Evolutionary conservation across 2,888 invertebrate species (phyloP), one percentile per base, ranked within the genome.

Genomic region (Syritta pipiens): DNA sequence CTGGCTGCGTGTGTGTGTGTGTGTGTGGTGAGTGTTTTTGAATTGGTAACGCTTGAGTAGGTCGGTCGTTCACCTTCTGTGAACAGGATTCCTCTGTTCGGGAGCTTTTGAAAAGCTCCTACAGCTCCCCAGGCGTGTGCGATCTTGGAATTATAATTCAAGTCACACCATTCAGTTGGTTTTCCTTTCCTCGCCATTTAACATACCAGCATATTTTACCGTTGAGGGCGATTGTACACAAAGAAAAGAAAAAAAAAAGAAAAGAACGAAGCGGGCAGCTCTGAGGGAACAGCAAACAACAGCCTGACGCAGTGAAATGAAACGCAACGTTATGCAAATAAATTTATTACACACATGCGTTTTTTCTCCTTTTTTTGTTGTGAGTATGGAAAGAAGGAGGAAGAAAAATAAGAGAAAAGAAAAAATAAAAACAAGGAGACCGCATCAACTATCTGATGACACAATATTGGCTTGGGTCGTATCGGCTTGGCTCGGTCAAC

Each of bases 51-150:
- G 88, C 88, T 87, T 89, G 89, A 89, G 89, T 89, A 89, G 89
- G 89, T 89, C 89, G 89, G 89, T 88, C 88, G 86, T 89, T 89
- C 87, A 89, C 87, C 88, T 87, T 84, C 14, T 4, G 10, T 9
- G 22, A 24, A 35, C 19, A 48, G 51, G 40, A 62, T 32, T 30
- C n/a, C n/a, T n/a, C n/a, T n/a, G n/a, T n/a, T 32, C 1, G 2
- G 48, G 67, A 74, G 67, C 42, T 68, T 69, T 75, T 35, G n/a
- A 7, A 19, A 10, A 30, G 46, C 35, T 37, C 32, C 4, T 44
- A 44, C 6, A n/a, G 32, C 22, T 22, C 12, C 20, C 17, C 20
- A 57, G 37, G 14, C 2, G 1, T 20, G 10, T 44, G 20, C 30
- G 71, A 65, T 71, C 63, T 59, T 59, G 24, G 26, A 57, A 65